phyloP scores from a whole-genome alignment of 2,888 invertebrate genomes.

The Agrotis ipsilon region DNA sequence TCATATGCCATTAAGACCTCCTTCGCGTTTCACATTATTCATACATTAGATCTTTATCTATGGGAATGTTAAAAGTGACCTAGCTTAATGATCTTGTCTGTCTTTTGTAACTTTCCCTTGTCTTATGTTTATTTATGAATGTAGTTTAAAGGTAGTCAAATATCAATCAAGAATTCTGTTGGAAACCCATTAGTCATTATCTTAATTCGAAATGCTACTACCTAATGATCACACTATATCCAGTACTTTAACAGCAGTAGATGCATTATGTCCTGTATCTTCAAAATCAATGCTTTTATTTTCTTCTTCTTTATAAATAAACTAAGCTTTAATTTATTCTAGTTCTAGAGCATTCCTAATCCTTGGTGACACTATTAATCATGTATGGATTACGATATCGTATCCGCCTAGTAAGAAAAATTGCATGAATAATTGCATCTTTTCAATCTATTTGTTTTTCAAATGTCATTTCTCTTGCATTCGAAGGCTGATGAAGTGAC shows the following conservation, averaged over 20 bases:
- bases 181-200: not conserved
- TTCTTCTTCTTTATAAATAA: not conserved
- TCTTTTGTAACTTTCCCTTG: not conserved
- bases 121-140: not conserved
- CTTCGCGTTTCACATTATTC: conserved; percentile 34
- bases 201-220: not conserved
- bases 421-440: conserved; percentile 71
- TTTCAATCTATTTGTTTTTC: conserved; percentile 75
- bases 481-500: conserved; percentile 69
- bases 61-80: conserved; percentile 9
- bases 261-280: not conserved
- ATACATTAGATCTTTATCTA: conserved; percentile 38
- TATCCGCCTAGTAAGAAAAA: conserved; percentile 64
- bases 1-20: conserved; percentile 44
- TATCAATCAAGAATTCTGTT: not conserved
- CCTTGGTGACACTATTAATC: conserved; percentile 43
- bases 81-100: not conserved
- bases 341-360: not conserved
- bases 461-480: conserved; percentile 70
- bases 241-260: not conserved
- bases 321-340: not conserved
- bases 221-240: not conserved
- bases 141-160: not conserved
- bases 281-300: not conserved
- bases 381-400: conserved; percentile 56